Evolutionary conservation across 2,888 invertebrate genomes (phyloP), one percentile per base, ranked within the genome.

Genomic region (Lamellibrachia satsuma): DNA sequence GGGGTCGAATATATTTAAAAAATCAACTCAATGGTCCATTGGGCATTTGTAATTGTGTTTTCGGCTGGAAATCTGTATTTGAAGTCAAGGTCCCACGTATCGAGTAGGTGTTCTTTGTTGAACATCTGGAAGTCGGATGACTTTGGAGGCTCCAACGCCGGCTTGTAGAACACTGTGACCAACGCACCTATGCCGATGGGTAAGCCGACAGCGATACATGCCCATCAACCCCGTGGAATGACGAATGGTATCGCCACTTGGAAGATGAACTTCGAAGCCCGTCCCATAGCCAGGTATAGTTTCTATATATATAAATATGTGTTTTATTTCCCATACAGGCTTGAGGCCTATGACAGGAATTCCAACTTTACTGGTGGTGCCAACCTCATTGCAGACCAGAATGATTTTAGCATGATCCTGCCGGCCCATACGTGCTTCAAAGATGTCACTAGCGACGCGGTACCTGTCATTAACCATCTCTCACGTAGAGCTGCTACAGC

Each of bases 1-100:
- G 15, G 99, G 99, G 96, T 99, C 97, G 95, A 98, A 97, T 95
- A 98, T 97, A 96, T 98, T 97, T 3, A 99, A 97, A 99, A 93
- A 22, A 15, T 75, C 75, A 75, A 15, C 8, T 52, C n/a, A 4
- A 52, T n/a, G 51, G 75, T 11, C 39, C 55, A 90, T 7, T 90
- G 39, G 39, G 39, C 8, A 7, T 52, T 22, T 11, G 52, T 52
- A 8, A 92, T 55, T 3, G 39, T 11, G 8, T n/a, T n/a, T 15
- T 52, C 2, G 8, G 90, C 90, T 27, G 55, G 91, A 55, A 93
- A 92, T 90, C 52, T 51, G 9, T 93, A 15, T n/a, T 91, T 51
- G 52, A 93, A 91, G 22, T 92, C 52, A 9, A 92, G 91, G 60
- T 93, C 92, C 93, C 93, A 94, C 39, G 91, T 92, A 90, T 93